A percentile compares a stretch with the other conserved stretches of the same genome.
These are phyloP conservation scores for Sterrhoptilus dennistouni DNA, from an alignment of 2,113 vertebrate species.

Conservation along the genomic window DNA sequence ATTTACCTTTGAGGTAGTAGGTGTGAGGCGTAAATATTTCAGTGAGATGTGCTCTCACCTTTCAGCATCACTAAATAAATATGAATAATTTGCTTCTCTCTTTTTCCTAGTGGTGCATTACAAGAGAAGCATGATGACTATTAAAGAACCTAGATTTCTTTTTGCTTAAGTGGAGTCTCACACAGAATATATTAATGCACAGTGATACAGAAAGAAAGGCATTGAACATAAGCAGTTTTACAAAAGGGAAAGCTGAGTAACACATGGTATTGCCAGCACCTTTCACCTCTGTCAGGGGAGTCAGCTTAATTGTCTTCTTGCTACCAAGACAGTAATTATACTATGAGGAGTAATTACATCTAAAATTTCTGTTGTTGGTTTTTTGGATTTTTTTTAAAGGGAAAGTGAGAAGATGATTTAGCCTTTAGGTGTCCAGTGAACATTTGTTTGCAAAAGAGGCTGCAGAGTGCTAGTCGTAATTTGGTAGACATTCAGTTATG, in stretches of 20 bases:
- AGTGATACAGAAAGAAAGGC: not conserved
- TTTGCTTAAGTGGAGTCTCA: not conserved
- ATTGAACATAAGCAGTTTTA: not conserved
- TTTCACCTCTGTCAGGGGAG: not conserved
- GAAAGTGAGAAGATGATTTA: not conserved
- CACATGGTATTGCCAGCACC: not conserved
- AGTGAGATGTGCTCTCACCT: not conserved
- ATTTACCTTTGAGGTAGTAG: not conserved
- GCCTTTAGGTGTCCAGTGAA: not conserved
- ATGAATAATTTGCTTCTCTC: not conserved
- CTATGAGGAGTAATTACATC: not conserved
- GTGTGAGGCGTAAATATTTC: not conserved
- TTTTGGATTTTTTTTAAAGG: not conserved
- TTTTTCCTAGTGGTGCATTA: not conserved
- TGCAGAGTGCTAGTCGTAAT: not conserved
- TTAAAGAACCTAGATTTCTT: not conserved
- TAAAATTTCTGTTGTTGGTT: not conserved
- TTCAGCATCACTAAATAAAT: not conserved
- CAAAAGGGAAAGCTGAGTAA: not conserved
- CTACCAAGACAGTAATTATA: not conserved
- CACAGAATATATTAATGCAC: not conserved
- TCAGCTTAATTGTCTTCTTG: not conserved
- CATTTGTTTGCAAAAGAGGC: not conserved
- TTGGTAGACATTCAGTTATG: not conserved
- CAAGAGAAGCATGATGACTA: not conserved